Conservation (phyloP, 2,888 invertebrate genomes). For the Harpagoxenus sublaevis region DNA sequence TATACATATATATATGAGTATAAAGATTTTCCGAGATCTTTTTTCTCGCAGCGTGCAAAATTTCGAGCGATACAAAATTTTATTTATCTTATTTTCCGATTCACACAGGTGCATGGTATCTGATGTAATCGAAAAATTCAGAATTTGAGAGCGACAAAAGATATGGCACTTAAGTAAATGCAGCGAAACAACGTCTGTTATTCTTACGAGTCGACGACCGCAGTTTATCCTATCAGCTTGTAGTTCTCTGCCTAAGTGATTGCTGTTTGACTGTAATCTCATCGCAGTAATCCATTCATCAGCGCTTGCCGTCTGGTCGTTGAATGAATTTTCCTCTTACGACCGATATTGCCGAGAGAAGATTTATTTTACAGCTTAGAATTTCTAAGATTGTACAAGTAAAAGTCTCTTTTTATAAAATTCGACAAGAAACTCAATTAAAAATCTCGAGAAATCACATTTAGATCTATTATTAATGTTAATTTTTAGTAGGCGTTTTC, state of each 20-base stretch:
- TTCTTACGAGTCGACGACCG: not conserved
- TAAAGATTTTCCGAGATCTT: not conserved
- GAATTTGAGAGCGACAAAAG: not conserved
- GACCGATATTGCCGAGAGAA: not conserved
- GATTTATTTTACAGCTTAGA: not conserved
- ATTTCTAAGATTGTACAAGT: not conserved
- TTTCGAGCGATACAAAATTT: not conserved
- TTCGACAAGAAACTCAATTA: not conserved
- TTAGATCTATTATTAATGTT: not conserved
- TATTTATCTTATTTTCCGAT: too few relatives aligned
- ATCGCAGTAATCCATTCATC: slow-evolving; percentile 25
- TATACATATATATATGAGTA: not conserved
- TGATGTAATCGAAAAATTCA: not conserved
- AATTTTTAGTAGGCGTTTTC: not conserved
- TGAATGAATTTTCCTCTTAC: slow-evolving; percentile 24
- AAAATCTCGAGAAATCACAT: not conserved
- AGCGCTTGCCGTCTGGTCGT: not conserved
- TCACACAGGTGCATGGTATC: not conserved
- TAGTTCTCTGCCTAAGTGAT: slow-evolving; percentile 16
- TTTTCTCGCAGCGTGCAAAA: not conserved
- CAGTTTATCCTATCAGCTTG: slow-evolving; percentile 5
- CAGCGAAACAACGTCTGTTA: not conserved
- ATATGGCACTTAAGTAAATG: not conserved
- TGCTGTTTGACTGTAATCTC: slow-evolving; percentile 24
- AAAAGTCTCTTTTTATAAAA: not conserved